Conservation (phyloP, 2,888 invertebrate genomes). For the Plemyria rubiginata region DNA sequence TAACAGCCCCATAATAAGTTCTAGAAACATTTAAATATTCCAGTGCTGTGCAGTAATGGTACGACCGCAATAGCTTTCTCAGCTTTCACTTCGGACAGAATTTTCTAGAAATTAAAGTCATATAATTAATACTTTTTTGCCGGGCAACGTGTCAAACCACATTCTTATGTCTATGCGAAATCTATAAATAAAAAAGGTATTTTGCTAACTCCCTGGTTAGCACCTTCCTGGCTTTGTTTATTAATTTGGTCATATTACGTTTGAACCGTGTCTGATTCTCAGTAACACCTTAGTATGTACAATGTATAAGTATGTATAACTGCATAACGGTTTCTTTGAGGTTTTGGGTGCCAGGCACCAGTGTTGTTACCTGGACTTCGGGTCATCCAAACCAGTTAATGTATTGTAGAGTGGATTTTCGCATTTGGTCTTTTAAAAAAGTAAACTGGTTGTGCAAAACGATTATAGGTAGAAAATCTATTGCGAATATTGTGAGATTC, state of each 20-base stretch:
- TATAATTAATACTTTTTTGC: slow-evolving; percentile 18
- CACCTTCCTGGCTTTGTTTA: slow-evolving; percentile 1
- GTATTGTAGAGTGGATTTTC: neutral
- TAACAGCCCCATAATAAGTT: slow-evolving; percentile 24
- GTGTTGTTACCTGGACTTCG: slow-evolving; percentile 6
- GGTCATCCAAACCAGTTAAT: slow-evolving; percentile 23
- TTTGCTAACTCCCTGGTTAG: too few species aligned
- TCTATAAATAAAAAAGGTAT: neutral
- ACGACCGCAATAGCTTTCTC: slow-evolving; percentile 32
- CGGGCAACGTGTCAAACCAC: slow-evolving; percentile 32
- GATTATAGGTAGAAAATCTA: neutral
- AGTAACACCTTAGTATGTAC: neutral
- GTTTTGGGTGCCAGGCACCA: slow-evolving; percentile 13
- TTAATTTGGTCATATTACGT: slow-evolving; percentile 2
- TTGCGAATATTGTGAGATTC: neutral
- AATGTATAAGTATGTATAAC: neutral
- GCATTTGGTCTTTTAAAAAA: slow-evolving; percentile 1
- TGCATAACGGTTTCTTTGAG: slow-evolving; percentile 6
- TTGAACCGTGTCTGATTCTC: neutral
- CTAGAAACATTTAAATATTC: slow-evolving; percentile 31
- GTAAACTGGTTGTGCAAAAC: neutral
- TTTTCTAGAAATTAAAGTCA: slow-evolving; percentile 40
- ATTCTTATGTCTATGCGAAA: slow-evolving; percentile 19
- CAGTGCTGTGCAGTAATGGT: slow-evolving; percentile 24
- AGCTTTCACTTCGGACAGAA: slow-evolving; percentile 40